A percentile compares a stretch with the other conserved stretches of the same genome.
Evolutionary conservation across 2,888 invertebrate species (phyloP).

Genomic region (Stictocephala bisonia): DNA sequence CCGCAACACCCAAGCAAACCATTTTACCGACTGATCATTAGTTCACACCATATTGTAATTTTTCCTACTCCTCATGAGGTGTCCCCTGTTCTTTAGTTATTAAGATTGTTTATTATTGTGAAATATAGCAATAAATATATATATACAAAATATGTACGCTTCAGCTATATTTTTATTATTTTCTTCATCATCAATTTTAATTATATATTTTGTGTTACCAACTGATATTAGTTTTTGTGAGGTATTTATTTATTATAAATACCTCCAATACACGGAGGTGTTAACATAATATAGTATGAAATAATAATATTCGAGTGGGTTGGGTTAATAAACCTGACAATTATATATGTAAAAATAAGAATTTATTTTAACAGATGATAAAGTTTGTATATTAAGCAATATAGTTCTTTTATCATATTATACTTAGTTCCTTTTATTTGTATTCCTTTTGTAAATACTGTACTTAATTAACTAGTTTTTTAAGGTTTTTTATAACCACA

Average conservation of each 20-base stretch:
- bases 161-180: conserved; percentile 36
- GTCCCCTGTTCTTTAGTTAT: not conserved
- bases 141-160: not conserved
- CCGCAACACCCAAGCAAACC: conserved; percentile 45
- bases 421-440: conserved; percentile 52
- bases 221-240: conserved; percentile 25
- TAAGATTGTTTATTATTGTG: conserved; percentile 19
- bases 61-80: conserved; percentile 11
- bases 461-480: conserved; percentile 52
- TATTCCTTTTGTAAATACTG: conserved; percentile 51
- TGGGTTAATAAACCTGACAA: not conserved
- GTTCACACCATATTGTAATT: not conserved
- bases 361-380: conserved; percentile 39
- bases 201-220: conserved; percentile 33
- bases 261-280: not conserved
- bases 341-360: conserved; percentile 9
- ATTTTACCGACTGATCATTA: conserved; percentile 14
- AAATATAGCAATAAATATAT: conserved; percentile 38
- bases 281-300: conserved; percentile 2
- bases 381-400: conserved; percentile 19
- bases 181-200: conserved; percentile 3
- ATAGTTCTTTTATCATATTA: conserved; percentile 35
- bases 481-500: conserved; percentile 45
- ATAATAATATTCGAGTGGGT: not conserved
- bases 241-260: conserved; percentile 1